Evolutionary conservation across 2,797 vertebrate genomes (phyloP), one percentile per base, ranked within the genome.

Genomic region (Serranus cabrilla): DNA sequence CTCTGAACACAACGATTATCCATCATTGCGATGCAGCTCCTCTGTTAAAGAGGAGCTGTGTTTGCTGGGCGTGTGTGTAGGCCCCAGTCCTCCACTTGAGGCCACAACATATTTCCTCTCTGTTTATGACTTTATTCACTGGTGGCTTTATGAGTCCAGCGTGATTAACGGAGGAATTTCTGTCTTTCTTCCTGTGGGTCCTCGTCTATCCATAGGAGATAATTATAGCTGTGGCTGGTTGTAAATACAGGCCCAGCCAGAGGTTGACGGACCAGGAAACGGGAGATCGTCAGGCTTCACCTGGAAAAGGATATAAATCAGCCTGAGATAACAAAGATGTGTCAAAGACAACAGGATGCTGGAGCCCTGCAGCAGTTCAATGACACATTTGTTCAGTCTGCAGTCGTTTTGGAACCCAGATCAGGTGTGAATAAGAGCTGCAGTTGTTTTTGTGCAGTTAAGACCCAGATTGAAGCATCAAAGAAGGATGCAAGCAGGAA

Each of bases 151-250:
- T 84, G 91, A 90, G 87, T 83, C 81, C 42, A 2, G n/a, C n/a
- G 67, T 93, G 92, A 94, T 92, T 93, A 94, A 90, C 78, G 18
- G 64, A 76, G 47, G 82, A 78, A 74, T 82, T 84, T 75, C 73
- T 78, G 76, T 45, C 74, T 76, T 67, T 87, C 87, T 83, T 91
- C 87, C 89, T 89, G 86, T 70, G 81, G 86, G 75, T 83, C 82
- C 61, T 66, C 27, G 62, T 82, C 83, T 75, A 80, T 88, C 87
- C 74, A 64, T 73, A 50, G 89, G 73, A 87, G 86, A 90, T 94
- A 85, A 94, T 95, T 92, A 91, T 76, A 76, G 91, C 77, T 43
- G 37, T 25, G 67, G 58, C 62, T 71, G 81, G 86, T 80, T 90
- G 90, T 94, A 92, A 93, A 91, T 90, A 89, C 69, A 31, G 66